A percentile compares a stretch with the other conserved stretches of the same genome.
Evolutionary conservation across 2,113 vertebrate species (phyloP).

Genomic region (Maccullochella peelii): DNA sequence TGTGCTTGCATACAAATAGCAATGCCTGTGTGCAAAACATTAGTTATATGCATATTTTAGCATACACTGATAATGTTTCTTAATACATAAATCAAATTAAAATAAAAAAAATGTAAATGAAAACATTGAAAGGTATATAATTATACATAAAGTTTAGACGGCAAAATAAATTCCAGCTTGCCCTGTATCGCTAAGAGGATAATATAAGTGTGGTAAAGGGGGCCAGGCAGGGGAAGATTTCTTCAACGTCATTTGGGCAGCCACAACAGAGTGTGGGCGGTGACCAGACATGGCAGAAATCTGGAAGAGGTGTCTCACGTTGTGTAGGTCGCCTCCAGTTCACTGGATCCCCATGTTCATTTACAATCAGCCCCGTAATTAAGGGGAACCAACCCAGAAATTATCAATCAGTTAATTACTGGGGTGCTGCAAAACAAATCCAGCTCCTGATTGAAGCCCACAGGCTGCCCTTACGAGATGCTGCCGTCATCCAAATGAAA

Average conservation of each 20-base stretch:
- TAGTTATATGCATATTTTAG: background rate
- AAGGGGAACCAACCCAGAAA: conserved; percentile 81
- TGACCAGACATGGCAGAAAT: conserved; percentile 68
- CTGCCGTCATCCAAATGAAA: conserved; percentile 56
- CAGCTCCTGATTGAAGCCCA: conserved; percentile 75
- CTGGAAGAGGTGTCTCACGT: conserved; percentile 71
- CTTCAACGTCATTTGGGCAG: conserved; percentile 26
- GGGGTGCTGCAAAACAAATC: conserved; percentile 77
- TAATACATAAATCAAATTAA: background rate
- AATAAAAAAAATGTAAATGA: background rate
- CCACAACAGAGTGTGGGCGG: conserved; percentile 61
- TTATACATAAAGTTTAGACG: background rate
- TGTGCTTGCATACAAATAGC: conserved; percentile 5
- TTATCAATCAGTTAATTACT: conserved; percentile 85
- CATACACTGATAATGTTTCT: background rate
- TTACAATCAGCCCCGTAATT: conserved; percentile 83
- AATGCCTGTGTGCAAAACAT: background rate
- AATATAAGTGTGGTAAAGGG: conserved; percentile 42
- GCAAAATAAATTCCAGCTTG: conserved; percentile 5
- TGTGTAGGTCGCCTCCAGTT: conserved; percentile 74
- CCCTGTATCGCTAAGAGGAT: conserved; percentile 37
- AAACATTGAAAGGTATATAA: background rate
- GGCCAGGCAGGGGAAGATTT: conserved; percentile 37
- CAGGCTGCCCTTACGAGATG: conserved; percentile 61
- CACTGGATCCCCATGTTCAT: conserved; percentile 74